Base-by-base conservation (phyloP, 2,113 vertebrate genomes). In the Archocentrus centrarchus region DNA sequence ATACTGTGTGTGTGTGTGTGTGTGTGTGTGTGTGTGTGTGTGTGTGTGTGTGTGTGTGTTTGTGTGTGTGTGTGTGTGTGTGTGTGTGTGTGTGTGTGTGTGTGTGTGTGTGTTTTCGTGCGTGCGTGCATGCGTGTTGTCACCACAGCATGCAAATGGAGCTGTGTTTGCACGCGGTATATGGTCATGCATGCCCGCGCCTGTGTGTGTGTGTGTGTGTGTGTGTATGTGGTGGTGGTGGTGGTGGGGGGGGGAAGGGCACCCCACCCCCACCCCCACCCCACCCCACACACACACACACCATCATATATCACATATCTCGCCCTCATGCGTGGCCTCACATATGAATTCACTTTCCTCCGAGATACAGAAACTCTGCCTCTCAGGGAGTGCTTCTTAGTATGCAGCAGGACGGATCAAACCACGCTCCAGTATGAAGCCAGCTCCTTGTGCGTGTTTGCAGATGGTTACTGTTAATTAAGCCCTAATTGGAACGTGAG, bases 381-480 rank as follows among this genome's bases (percentile, higher is more conserved):
- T 79, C 62, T 79, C 61, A 37, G 73, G 1, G 27, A 47, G 50
- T 66, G 77, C 84, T 89, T 81, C 63, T 91, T 88, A 80, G 89
- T 87, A 85, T 89, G 62, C 87, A 78, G 86, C 70, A 83, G 82
- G 80, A 86, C 7, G 8, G 59, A 64, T 89, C 78, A 85, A 84
- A 84, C 73, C 39, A 5, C 6, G 11, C 89, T 85, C 75, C 84
- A 70, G 85, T 85, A 80, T 50, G 47, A 77, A 82, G 77, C 77
- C 83, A 14, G 77, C 78, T 66, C 77, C 81, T 63, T 20, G 41
- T 80, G 82, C 18, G 59, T 60, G 63, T 92, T 89, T 94, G 92
- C 94, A 95, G 94, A 94, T 95, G 94, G 91, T 90, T 94, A 76
- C 79, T 88, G 91, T 94, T 95, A 92, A 94, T 94, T 93, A 95